Base-by-base conservation (phyloP, 2,113 vertebrate species). In the Morone saxatilis region DNA sequence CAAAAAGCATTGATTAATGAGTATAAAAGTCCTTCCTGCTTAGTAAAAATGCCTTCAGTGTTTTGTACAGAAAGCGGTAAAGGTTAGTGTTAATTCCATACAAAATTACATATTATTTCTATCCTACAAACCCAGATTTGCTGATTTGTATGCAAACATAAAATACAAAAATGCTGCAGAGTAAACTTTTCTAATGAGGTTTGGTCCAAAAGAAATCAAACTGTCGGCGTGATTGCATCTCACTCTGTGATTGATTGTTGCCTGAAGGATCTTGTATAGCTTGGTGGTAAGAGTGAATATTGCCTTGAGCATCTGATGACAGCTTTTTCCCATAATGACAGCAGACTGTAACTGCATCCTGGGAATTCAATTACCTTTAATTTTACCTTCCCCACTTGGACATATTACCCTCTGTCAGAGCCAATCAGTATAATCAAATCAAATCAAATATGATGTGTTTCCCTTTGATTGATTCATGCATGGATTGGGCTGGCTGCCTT, bases 331-430 rank as follows among this genome's bases (percentile, higher is more conserved):
- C 40, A 38, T 62, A 77, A 81, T 38, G 72, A 83, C 57, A 36
- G 65, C 71, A 76, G 43, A 45, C 54, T 22, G 25, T 62, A 82
- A 86, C 73, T 56, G 76, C 78, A 75, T 78, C 78, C 74, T 76
- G 67, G 65, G 60, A 83, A 93, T 92, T 84, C 41, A 90, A 82
- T 92, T 90, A 86, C 5, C 65, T 80, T 87, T 80, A 78, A 82
- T 85, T 88, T 53, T 40, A 86, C 78, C 71, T 66, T 78, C 80
- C 74, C n/a, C 43, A 50, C 40, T 40, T 57, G 73, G 72, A 81
- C 57, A 68, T 79, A 80, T 92, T 88, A 71, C 57, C 57, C 69
- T 81, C 84, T 83, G 87, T 88, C 91, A 87, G 69, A 73, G 59
- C 53, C 75, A 88, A 76, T 92, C 76, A 63, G 66, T 54, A 4